phyloP scores from a whole-genome alignment of 2,797 vertebrate genomes.

The Platyrinchus mystaceus region DNA sequence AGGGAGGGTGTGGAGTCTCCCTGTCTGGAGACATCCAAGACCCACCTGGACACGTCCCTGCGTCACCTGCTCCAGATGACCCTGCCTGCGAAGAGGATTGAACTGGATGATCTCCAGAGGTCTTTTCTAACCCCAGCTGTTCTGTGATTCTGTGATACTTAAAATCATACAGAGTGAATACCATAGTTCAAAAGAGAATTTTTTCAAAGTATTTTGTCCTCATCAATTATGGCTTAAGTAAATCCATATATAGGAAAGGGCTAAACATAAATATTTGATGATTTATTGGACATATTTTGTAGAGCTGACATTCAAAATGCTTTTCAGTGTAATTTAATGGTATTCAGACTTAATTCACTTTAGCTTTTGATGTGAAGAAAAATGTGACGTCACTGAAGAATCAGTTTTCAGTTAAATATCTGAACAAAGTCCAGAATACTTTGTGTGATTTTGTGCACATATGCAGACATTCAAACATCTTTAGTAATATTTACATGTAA shows the following conservation, averaged over 20 bases:
- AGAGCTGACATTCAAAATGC: neutral
- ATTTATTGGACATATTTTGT: neutral
- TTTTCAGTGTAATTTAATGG: neutral
- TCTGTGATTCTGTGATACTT: neutral
- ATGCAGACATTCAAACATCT: neutral
- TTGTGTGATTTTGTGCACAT: neutral
- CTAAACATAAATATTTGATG: neutral
- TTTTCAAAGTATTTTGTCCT: neutral
- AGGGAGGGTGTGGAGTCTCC: neutral
- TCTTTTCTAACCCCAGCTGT: rapidly evolving
- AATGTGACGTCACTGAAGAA: neutral
- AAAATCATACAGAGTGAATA: neutral
- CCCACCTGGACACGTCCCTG: neutral
- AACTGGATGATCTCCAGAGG: rapidly evolving
- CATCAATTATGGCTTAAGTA: neutral
- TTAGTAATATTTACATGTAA: no score
- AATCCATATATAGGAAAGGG: neutral
- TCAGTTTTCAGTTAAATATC: neutral
- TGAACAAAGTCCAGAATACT: neutral
- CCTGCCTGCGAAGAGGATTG: rapidly evolving
- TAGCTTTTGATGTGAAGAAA: neutral
- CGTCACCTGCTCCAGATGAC: neutral
- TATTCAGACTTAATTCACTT: neutral
- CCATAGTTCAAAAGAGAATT: neutral
- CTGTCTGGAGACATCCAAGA: rapidly evolving